These are phyloP conservation scores for Auanema freiburgensis DNA, from an alignment of 2,888 invertebrate genomes.

Conservation along the genomic window DNA sequence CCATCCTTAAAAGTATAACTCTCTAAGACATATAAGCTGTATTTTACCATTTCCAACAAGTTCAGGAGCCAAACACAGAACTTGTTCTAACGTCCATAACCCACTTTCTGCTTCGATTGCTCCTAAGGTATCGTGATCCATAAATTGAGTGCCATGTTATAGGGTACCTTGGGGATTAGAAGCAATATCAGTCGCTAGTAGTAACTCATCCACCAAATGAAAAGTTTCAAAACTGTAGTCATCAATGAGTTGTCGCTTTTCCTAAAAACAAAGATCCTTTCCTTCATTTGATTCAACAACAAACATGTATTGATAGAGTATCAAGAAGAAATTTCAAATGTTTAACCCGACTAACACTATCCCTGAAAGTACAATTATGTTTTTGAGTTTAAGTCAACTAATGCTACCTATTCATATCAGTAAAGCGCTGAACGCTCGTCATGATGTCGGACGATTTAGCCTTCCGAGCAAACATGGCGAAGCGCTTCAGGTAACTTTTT, in stretches of 20 bases:
- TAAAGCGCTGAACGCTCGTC: conserved; percentile 50
- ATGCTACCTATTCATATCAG: conserved; percentile 45
- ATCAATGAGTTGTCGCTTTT: conserved; percentile 58
- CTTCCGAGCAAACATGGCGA: conserved; percentile 55
- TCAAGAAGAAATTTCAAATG: conserved; percentile 48
- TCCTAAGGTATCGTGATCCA: conserved; percentile 22
- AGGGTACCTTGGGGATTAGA: conserved; percentile 38
- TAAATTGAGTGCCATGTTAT: background rate
- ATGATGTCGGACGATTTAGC: conserved; percentile 56
- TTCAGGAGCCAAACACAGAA: conserved; percentile 61
- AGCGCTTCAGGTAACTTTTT: too few relatives aligned
- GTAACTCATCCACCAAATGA: conserved; percentile 59
- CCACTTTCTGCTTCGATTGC: conserved; percentile 61
- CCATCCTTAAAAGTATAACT: conserved; percentile 46
- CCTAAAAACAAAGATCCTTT: conserved; percentile 35
- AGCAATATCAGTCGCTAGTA: conserved; percentile 52
- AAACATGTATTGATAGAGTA: conserved; percentile 43
- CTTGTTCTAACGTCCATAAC: conserved; percentile 60
- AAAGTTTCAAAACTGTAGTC: conserved; percentile 62
- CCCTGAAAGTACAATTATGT: conserved; percentile 18
- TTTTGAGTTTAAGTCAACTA: too few relatives aligned
- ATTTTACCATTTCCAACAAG: conserved; percentile 57
- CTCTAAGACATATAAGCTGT: background rate
- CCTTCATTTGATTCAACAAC: conserved; percentile 6
- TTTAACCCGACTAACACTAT: conserved; percentile 48